Conservation (phyloP, 2,888 invertebrate species). For the Drosophila mimetica region DNA sequence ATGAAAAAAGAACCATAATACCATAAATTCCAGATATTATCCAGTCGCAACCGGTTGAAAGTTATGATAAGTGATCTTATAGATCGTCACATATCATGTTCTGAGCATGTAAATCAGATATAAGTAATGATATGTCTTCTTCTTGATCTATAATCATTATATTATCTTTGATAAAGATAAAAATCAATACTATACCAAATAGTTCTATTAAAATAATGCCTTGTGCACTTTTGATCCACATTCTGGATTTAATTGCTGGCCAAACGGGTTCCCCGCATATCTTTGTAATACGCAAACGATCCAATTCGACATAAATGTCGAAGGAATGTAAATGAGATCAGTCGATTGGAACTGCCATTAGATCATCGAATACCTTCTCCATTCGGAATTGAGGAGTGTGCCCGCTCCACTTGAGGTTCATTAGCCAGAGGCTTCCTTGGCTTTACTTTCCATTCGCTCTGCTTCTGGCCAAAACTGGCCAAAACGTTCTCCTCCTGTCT, state of each 20-base stretch:
- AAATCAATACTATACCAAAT: too few species aligned
- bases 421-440: constrained; percentile 39
- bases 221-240: not conserved
- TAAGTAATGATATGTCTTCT: not conserved
- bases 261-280: constrained; percentile 3
- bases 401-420: constrained; percentile 47
- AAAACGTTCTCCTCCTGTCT: constrained; percentile 44
- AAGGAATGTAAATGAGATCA: constrained; percentile 29
- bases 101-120: constrained; percentile 21
- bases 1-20: constrained; percentile 1
- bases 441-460: constrained; percentile 36
- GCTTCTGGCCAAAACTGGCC: constrained; percentile 38
- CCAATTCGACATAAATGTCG: constrained; percentile 21
- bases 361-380: constrained; percentile 27
- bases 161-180: not conserved
- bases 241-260: constrained; percentile 11
- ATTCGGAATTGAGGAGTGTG: constrained; percentile 23
- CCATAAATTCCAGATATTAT: constrained; percentile 29
- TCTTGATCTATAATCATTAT: not conserved
- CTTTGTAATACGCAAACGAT: constrained; percentile 14
- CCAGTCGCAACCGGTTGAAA: constrained; percentile 31
- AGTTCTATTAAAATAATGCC: not conserved
- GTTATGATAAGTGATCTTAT: constrained; percentile 31
- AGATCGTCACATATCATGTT: constrained; percentile 22
- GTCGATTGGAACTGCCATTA: constrained; percentile 34